Percentiles rank a stretch among this genome's conserved stretches.
Conservation (phyloP, 2,888 invertebrate species). For the Heliconius charithonia region DNA sequence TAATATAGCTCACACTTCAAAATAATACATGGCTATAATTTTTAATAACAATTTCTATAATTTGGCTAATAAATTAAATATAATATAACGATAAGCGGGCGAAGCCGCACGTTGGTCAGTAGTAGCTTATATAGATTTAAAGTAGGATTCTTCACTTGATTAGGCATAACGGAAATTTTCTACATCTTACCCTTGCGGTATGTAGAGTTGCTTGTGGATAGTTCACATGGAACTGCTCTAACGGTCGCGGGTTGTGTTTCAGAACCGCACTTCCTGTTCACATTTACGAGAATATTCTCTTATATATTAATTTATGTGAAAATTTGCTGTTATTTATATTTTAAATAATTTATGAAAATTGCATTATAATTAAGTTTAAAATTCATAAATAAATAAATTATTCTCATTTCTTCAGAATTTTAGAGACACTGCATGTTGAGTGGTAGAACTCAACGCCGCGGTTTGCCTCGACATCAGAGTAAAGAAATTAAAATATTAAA, state of each 20-base stretch:
- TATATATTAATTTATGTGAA: conserved; percentile 3
- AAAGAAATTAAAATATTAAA: too few relatives aligned
- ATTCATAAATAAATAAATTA: too few relatives aligned
- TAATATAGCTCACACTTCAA: not conserved
- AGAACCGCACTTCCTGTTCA: conserved; percentile 39
- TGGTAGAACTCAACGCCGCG: too few relatives aligned
- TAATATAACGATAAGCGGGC: not conserved
- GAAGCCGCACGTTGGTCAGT: not conserved
- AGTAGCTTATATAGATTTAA: conserved; percentile 1
- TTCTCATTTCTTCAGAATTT: too few relatives aligned
- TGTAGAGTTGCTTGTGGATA: not conserved
- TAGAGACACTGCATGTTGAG: too few relatives aligned
- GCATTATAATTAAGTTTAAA: too few relatives aligned
- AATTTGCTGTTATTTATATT: not conserved
- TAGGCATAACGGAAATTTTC: conserved; percentile 11
- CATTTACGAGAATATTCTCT: conserved; percentile 7
- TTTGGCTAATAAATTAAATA: not conserved
- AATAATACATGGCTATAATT: too few relatives aligned
- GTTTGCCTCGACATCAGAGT: too few relatives aligned
- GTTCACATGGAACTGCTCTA: conserved; percentile 30
- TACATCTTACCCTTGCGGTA: conserved; percentile 6
- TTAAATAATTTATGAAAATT: not conserved
- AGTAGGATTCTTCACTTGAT: not conserved
- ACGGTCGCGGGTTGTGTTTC: conserved; percentile 53
- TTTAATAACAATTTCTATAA: too few relatives aligned